These are phyloP conservation scores for Casuarius casuarius DNA, from an alignment of 2,113 vertebrate species.

Conservation along the genomic window DNA sequence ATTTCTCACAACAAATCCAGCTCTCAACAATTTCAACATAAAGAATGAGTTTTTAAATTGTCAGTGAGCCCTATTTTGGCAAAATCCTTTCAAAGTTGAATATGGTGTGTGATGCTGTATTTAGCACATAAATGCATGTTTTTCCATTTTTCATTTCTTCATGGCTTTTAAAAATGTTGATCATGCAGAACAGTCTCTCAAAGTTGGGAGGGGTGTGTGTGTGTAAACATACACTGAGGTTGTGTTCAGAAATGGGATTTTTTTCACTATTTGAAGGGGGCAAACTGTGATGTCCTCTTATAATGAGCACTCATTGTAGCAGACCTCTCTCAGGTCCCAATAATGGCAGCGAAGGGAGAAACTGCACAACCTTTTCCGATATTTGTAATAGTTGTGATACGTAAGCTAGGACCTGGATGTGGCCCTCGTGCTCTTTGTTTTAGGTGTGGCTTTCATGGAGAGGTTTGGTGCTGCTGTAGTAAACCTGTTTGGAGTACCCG, in stretches of 20 bases:
- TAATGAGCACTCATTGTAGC: rapidly evolving
- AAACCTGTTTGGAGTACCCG: background rate
- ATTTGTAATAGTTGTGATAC: rapidly evolving
- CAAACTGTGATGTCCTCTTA: background rate
- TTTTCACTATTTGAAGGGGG: background rate
- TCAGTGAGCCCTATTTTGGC: background rate
- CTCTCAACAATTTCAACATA: background rate
- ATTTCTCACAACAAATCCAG: background rate
- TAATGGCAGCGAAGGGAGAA: background rate
- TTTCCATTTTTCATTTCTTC: background rate
- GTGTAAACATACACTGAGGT: background rate
- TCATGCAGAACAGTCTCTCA: background rate
- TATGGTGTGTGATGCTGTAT: background rate
- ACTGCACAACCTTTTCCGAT: too few species aligned
- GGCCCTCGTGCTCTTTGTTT: background rate
- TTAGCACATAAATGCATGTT: background rate
- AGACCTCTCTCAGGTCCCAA: background rate
- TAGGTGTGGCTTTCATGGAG: background rate
- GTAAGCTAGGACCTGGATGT: background rate
- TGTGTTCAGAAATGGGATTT: background rate
- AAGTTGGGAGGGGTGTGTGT: background rate
- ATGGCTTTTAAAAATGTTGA: background rate
- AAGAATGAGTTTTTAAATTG: background rate
- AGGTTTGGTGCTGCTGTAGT: background rate
- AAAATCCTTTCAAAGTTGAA: background rate